Evolutionary conservation across 1,140 invertebrate genomes (phyloP).

Genomic region (Zaprionus nigranus): DNA sequence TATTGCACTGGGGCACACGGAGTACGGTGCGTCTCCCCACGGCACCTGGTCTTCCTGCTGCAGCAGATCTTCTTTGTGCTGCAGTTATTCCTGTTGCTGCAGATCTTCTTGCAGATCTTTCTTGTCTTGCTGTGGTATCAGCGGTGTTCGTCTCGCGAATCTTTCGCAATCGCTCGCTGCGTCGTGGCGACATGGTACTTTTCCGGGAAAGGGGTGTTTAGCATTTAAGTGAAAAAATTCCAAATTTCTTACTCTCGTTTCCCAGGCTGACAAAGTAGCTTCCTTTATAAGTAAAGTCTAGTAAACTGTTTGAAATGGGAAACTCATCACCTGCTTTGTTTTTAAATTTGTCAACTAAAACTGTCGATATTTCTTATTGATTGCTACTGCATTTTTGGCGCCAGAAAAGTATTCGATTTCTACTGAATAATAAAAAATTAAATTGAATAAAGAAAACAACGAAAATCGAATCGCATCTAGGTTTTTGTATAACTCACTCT

Average conservation of each 20-base stretch:
- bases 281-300: no score
- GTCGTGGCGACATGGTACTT: constrained; percentile 7
- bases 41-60: no score
- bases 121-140: background rate
- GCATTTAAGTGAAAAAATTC: background rate
- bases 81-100: no score
- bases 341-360: background rate
- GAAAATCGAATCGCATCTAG: no score
- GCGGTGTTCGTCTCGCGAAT: background rate
- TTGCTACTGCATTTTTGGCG: no score
- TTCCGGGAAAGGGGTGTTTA: background rate
- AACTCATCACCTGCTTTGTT: background rate
- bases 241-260: background rate
- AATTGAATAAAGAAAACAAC: no score
- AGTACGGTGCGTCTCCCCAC: background rate
- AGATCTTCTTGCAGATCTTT: background rate
- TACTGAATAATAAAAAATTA: no score
- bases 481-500: no score
- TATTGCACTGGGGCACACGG: background rate
- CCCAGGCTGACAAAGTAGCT: background rate
- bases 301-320: background rate
- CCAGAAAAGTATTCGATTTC: no score
- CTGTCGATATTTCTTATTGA: no score
- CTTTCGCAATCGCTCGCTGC: constrained; percentile 16
- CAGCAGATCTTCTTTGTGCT: no score